These are phyloP conservation scores for Silvanus unidentatus DNA, from an alignment of 2,888 invertebrate genomes.

Conservation along the genomic window DNA sequence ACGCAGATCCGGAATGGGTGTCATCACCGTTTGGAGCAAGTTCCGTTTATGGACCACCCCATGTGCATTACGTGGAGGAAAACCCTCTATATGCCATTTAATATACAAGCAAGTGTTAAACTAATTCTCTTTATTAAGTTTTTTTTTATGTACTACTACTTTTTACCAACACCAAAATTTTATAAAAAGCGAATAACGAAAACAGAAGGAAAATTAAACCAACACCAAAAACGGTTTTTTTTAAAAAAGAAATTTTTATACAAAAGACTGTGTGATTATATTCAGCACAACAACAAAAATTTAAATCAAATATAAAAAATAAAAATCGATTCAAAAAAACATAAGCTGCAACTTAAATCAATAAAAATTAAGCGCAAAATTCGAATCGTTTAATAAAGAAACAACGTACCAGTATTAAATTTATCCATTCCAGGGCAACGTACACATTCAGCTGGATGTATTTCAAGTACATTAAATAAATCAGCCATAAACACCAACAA, in stretches of 20 bases:
- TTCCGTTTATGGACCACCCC: slow-evolving; percentile 81
- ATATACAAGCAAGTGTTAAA: slow-evolving; percentile 3
- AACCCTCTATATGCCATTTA: slow-evolving; percentile 48
- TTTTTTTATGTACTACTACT: slow-evolving; percentile 1
- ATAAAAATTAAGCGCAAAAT: slow-evolving; percentile 7
- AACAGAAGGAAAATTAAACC: slow-evolving; percentile 10
- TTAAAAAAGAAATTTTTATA: neutral
- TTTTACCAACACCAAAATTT: slow-evolving; percentile 40
- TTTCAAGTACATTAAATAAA: slow-evolving; percentile 88
- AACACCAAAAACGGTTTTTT: too few relatives aligned
- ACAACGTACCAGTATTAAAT: slow-evolving; percentile 42
- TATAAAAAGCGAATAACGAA: slow-evolving; percentile 21
- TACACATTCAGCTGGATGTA: slow-evolving; percentile 85
- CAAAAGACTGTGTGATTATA: neutral
- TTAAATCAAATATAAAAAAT: neutral
- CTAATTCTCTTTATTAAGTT: neutral
- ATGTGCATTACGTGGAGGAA: slow-evolving; percentile 69
- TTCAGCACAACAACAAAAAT: neutral
- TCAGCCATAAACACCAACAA: slow-evolving; percentile 88
- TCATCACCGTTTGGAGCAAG: slow-evolving; percentile 76
- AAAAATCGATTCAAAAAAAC: slow-evolving; percentile 5
- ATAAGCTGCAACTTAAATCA: neutral
- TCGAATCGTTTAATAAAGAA: slow-evolving; percentile 10
- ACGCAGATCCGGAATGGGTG: slow-evolving; percentile 83
- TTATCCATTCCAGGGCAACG: slow-evolving; percentile 71